A percentile compares a stretch with the other conserved stretches of the same genome.
Conservation (phyloP, 2,797 vertebrate species). For the Hyperoplus lanceolatus region DNA sequence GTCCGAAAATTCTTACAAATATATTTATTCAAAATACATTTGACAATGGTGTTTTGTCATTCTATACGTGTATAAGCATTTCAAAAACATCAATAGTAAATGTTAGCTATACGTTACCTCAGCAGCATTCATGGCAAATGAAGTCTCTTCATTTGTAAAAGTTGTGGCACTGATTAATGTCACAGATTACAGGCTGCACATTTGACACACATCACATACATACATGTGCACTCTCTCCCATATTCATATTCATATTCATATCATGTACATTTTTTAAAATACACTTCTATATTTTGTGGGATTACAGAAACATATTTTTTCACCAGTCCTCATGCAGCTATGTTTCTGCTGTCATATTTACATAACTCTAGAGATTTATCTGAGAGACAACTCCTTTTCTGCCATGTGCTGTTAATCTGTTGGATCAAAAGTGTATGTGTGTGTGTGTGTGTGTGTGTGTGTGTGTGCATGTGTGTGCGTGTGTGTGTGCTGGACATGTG, state of each 20-base stretch:
- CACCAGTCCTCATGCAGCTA: neutral
- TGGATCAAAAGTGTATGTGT: constrained; percentile 21
- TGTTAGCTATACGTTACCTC: neutral
- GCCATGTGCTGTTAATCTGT: constrained; percentile 59
- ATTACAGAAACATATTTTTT: constrained; percentile 14
- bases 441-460: constrained; percentile 13
- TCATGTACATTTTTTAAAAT: neutral
- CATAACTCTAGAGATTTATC: constrained; percentile 58
- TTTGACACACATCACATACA: neutral
- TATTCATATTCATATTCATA: too few species aligned
- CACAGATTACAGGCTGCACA: neutral
- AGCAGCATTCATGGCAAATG: neutral
- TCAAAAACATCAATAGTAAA: neutral
- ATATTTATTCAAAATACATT: neutral
- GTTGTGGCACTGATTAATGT: neutral
- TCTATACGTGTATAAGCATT: neutral
- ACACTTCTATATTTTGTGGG: too few species aligned
- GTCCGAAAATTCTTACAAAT: neutral
- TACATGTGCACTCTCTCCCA: neutral
- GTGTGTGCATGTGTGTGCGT: constrained; percentile 6
- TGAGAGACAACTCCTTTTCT: constrained; percentile 43
- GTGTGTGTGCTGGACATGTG: neutral
- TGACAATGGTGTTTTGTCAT: neutral
- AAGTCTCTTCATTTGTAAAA: neutral
- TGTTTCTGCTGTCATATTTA: constrained; percentile 33